A percentile compares a stretch with the other conserved stretches of the same genome.
Conservation (phyloP, 2,113 vertebrate species). For the Serilophus lunatus region DNA sequence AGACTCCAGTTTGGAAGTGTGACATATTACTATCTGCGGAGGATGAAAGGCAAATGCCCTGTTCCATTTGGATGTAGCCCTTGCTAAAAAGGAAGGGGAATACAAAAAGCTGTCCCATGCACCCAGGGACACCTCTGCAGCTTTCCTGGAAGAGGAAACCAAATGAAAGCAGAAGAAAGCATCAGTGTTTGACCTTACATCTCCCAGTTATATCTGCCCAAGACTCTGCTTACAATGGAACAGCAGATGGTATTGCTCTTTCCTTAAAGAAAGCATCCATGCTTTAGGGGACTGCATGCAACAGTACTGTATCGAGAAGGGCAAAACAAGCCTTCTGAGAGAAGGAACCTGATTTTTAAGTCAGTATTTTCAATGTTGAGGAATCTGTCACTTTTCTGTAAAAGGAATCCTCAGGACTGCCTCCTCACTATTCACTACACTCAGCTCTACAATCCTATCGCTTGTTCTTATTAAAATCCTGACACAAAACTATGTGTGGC, state of each 20-base stretch:
- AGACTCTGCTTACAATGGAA: accelerated
- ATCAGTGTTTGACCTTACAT: background rate
- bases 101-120: background rate
- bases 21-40: background rate
- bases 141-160: background rate
- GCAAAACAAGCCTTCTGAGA: background rate
- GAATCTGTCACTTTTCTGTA: background rate
- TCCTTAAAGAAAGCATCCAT: background rate
- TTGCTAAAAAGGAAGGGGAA: background rate
- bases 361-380: background rate
- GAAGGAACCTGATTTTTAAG: background rate
- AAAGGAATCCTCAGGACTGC: background rate
- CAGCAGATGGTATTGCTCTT: background rate
- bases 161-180: background rate
- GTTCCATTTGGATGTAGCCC: background rate
- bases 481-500: background rate
- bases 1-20: background rate
- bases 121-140: background rate
- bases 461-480: background rate
- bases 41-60: background rate
- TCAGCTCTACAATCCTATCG: background rate
- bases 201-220: background rate
- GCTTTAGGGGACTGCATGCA: background rate
- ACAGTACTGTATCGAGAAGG: background rate
- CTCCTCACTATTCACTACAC: background rate